A percentile compares a stretch with the other conserved stretches of the same genome.
These are phyloP conservation scores for Hippocampus barbouri DNA, from an alignment of 2,113 vertebrate species.

Conservation along the genomic window DNA sequence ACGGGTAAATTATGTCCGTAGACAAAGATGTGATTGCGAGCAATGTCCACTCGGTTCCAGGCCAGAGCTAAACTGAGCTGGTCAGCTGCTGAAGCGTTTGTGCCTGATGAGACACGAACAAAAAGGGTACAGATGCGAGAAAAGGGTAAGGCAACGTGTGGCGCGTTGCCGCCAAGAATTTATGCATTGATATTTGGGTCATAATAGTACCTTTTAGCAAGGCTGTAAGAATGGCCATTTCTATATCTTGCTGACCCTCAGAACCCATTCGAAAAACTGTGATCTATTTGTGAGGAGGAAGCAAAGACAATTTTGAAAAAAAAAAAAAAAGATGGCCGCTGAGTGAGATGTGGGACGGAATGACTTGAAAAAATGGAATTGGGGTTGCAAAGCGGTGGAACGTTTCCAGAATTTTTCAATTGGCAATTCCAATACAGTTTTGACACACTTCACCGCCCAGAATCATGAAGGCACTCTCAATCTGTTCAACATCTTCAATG, in stretches of 20 bases:
- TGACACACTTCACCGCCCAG: background rate
- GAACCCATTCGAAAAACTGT: conserved; percentile 97
- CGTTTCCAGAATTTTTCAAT: background rate
- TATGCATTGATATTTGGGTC: background rate
- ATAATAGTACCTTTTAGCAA: conserved; percentile 85
- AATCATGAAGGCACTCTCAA: no score
- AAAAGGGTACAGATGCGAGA: background rate
- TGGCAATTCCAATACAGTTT: background rate
- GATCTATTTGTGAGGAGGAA: conserved; percentile 72
- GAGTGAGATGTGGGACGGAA: background rate
- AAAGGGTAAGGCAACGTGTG: background rate
- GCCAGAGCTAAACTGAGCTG: conserved; percentile 95
- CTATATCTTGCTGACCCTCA: conserved; percentile 93
- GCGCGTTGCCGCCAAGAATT: background rate
- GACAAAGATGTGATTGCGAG: conserved; percentile 95
- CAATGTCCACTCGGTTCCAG: conserved; percentile 98
- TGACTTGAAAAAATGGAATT: background rate
- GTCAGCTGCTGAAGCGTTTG: conserved; percentile 91
- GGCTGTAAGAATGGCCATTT: conserved; percentile 98
- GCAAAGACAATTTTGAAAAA: background rate
- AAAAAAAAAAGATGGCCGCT: background rate
- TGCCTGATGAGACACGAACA: conserved; percentile 73
- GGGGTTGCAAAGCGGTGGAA: background rate
- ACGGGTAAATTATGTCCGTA: conserved; percentile 96
- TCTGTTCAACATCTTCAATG: no score